phyloP scores from a whole-genome alignment of 30 jellyfish, hydroid and myxozoan genomes.

The Phacellophora camtschatica region DNA sequence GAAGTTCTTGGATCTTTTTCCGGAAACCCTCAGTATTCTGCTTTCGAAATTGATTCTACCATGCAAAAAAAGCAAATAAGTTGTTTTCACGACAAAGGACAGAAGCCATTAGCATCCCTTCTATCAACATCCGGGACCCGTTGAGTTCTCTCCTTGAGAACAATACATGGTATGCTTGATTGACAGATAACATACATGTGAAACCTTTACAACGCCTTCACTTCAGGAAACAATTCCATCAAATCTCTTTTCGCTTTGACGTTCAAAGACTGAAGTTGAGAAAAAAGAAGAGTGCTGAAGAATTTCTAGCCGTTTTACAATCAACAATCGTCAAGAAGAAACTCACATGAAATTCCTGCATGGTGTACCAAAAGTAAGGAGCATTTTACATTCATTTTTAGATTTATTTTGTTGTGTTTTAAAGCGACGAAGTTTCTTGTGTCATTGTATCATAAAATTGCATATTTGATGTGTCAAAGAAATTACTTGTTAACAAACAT shows the following conservation, averaged over 20 bases:
- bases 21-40: too few relatives aligned
- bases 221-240: slow-evolving; percentile 51
- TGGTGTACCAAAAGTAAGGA: background rate
- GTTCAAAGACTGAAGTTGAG: slow-evolving; percentile 15
- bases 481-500: background rate
- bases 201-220: slow-evolving; percentile 79
- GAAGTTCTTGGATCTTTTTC: too few relatives aligned
- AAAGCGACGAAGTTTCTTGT: slow-evolving; percentile 28
- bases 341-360: background rate
- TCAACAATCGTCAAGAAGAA: background rate
- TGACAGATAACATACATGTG: slow-evolving; percentile 72
- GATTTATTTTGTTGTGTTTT: background rate
- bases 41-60: too few relatives aligned
- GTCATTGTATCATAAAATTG: too few relatives aligned
- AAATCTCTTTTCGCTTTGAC: slow-evolving; percentile 19
- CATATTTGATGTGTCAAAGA: background rate
- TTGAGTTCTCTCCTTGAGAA: slow-evolving; percentile 49
- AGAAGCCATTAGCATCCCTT: slow-evolving; percentile 50
- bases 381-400: background rate
- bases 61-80: background rate
- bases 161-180: slow-evolving; percentile 75
- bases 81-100: background rate
- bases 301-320: background rate
- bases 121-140: slow-evolving; percentile 70
- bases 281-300: background rate